These are phyloP conservation scores for Fringilla coelebs DNA, from an alignment of 2,797 vertebrate genomes.

Conservation along the genomic window DNA sequence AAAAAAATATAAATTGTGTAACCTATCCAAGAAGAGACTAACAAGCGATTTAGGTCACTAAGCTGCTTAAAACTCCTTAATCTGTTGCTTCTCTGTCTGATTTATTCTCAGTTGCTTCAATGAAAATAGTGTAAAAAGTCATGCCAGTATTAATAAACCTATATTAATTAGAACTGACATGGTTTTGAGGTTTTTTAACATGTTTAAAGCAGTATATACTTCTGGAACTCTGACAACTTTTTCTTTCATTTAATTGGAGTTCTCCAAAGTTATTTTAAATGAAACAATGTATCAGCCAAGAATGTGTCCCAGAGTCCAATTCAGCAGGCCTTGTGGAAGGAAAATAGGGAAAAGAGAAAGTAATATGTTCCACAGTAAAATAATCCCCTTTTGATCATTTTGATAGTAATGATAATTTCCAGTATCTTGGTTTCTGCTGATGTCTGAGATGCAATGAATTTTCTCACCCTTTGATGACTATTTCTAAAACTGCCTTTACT, in stretches of 20 bases:
- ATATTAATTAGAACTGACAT: constrained; percentile 40
- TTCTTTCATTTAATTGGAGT: constrained; percentile 26
- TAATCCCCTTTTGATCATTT: neutral
- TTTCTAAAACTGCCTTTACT: neutral
- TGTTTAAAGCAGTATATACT: neutral
- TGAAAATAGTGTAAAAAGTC: constrained; percentile 24
- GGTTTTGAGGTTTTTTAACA: constrained; percentile 17
- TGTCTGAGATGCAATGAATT: neutral
- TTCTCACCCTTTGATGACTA: neutral
- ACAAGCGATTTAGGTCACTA: neutral
- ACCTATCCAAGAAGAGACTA: neutral
- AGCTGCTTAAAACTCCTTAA: constrained; percentile 37
- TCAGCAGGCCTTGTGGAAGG: neutral
- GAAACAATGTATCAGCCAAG: constrained; percentile 17
- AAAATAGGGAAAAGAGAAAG: neutral
- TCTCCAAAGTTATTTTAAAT: constrained; percentile 23
- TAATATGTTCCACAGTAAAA: neutral
- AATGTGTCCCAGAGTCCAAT: constrained; percentile 3
- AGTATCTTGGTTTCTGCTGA: neutral
- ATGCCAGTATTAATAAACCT: constrained; percentile 5
- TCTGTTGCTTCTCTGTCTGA: constrained; percentile 16
- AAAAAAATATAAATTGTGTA: neutral
- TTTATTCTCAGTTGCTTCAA: constrained; percentile 42
- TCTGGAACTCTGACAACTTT: constrained; percentile 20
- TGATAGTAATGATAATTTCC: neutral